Conservation (phyloP, 64 coral and sea anemone genomes). For the Platygyra sinensis region DNA sequence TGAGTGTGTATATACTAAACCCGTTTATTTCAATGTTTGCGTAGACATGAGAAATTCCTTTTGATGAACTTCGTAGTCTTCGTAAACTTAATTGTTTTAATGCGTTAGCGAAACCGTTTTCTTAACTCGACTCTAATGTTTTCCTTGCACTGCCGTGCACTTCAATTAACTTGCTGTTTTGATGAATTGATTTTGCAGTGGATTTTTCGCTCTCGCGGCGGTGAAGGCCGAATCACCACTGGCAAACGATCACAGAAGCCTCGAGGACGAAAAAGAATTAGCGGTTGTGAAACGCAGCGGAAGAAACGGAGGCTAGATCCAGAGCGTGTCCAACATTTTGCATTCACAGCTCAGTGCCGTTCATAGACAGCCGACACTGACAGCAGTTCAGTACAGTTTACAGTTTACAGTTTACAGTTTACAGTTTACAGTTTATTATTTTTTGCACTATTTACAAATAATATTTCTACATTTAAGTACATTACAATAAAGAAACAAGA, state of each 20-base stretch:
- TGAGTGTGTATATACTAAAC: no score
- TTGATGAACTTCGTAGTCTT: background rate
- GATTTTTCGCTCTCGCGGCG: background rate
- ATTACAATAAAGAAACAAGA: no score
- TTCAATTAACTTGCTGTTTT: background rate
- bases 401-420: no score
- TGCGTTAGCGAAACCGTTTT: background rate
- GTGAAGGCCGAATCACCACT: background rate
- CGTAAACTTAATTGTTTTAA: background rate
- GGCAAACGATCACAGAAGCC: background rate
- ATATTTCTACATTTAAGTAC: no score
- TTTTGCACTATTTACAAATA: no score
- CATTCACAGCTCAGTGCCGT: background rate
- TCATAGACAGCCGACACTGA: no score
- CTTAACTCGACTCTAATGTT: background rate
- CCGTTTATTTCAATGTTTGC: background rate
- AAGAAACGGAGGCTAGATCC: background rate
- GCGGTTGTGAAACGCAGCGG: background rate
- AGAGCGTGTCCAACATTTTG: conserved; percentile 26
- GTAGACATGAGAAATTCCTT: background rate
- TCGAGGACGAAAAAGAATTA: background rate
- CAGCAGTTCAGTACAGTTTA: no score
- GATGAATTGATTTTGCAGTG: background rate
- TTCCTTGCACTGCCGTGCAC: background rate
- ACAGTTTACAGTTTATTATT: no score